phyloP scores from a whole-genome alignment of 2,113 vertebrate species.

The Etheostoma spectabile region DNA sequence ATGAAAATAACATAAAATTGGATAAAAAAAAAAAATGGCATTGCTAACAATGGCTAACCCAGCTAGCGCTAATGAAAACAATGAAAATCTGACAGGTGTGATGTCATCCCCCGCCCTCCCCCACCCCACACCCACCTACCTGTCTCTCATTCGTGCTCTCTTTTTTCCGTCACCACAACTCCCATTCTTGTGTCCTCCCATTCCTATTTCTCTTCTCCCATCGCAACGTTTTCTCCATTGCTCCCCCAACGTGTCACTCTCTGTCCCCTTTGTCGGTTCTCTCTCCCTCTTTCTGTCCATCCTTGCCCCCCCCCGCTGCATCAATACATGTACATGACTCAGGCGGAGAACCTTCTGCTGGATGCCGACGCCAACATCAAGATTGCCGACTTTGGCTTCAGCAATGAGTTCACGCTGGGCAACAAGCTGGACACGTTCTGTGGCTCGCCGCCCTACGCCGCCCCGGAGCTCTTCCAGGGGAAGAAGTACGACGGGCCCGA shows the following conservation, averaged over 20 bases:
- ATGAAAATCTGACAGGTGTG: too few species aligned
- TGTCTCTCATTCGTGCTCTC: conserved; percentile 13
- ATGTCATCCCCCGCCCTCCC: not conserved
- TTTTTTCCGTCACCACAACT: conserved; percentile 28
- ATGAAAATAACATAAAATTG: too few species aligned
- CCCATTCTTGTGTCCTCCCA: conserved; percentile 17
- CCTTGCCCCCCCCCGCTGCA: conserved; percentile 14
- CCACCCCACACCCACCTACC: conserved; percentile 10
- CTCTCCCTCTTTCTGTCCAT: not conserved
- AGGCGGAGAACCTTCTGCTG: conserved; percentile 95
- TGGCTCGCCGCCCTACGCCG: conserved; percentile 93
- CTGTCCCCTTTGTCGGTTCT: not conserved
- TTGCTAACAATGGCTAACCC: too few species aligned
- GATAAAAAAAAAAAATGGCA: too few species aligned
- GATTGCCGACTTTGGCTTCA: conserved; percentile 96
- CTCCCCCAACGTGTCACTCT: conserved; percentile 8
- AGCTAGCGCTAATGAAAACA: too few species aligned
- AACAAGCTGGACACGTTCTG: conserved; percentile 97
- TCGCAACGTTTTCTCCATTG: not conserved
- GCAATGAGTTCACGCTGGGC: conserved; percentile 94
- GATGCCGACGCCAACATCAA: conserved; percentile 94
- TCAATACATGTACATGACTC: conserved; percentile 39
- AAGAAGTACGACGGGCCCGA: conserved; percentile 96
- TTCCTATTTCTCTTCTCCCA: conserved; percentile 34
- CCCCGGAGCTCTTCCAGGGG: conserved; percentile 95